These are phyloP conservation scores for Parapristionchus giblindavisi DNA, from an alignment of 2,888 invertebrate genomes.

Conservation along the genomic window DNA sequence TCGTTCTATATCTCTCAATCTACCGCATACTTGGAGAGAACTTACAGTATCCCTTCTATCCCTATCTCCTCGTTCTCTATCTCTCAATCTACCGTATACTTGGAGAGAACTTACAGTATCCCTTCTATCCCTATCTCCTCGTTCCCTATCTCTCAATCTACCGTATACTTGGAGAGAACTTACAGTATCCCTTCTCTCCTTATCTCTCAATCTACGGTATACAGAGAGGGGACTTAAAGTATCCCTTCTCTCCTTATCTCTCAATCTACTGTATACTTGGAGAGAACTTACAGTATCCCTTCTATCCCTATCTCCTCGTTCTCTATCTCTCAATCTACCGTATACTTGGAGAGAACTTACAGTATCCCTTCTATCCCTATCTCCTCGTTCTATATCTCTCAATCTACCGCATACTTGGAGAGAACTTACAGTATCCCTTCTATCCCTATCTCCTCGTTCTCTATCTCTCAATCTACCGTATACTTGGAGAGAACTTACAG, in stretches of 20 bases:
- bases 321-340: neutral
- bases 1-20: neutral
- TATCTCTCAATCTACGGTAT: neutral
- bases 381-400: neutral
- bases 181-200: conserved; percentile 11
- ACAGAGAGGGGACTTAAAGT: too few species aligned
- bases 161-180: too few species aligned
- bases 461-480: neutral
- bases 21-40: too few species aligned
- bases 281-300: conserved; percentile 7
- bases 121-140: too few species aligned
- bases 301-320: too few species aligned
- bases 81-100: neutral
- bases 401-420: too few species aligned
- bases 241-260: conserved; percentile 13
- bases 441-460: conserved; percentile 11
- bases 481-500: neutral
- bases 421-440: conserved; percentile 1
- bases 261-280: too few species aligned
- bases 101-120: neutral
- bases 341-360: too few species aligned
- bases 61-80: conserved; percentile 3
- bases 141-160: conserved; percentile 12
- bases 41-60: conserved; percentile 9
- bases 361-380: conserved; percentile 10